Conservation (phyloP, 2,113 vertebrate genomes). For the Gobius niger region DNA sequence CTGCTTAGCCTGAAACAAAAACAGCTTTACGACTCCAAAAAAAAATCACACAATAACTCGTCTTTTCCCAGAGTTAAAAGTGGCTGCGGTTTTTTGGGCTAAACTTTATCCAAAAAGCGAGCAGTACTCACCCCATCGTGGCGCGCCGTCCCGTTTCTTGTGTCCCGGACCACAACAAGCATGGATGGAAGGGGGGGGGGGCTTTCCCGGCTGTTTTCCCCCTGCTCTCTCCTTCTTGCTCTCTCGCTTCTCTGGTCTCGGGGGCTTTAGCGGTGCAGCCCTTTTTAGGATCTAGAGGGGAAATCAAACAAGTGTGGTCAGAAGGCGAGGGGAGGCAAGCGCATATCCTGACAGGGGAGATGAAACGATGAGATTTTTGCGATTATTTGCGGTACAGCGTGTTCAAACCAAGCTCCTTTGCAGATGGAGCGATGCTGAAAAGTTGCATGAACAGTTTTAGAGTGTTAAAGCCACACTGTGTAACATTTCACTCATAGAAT, state of each 20-base stretch:
- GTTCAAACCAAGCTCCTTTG: not conserved
- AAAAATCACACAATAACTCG: slow-evolving; percentile 10
- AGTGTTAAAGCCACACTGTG: too few relatives aligned
- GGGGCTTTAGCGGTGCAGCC: slow-evolving; percentile 14
- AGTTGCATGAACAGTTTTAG: too few relatives aligned
- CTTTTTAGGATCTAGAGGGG: slow-evolving; percentile 44
- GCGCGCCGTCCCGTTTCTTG: slow-evolving; percentile 19
- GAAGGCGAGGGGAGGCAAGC: not conserved
- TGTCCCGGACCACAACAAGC: slow-evolving; percentile 9
- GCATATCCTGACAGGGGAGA: not conserved
- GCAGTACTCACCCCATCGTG: slow-evolving; percentile 53
- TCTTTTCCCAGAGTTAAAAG: slow-evolving; percentile 15
- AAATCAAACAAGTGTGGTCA: slow-evolving; percentile 9
- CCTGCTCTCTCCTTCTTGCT: not conserved
- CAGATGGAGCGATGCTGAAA: not conserved
- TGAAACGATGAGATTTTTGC: not conserved
- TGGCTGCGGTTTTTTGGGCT: slow-evolving; percentile 22
- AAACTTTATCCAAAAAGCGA: not conserved
- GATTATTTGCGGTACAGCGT: not conserved
- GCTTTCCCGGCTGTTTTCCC: slow-evolving; percentile 20
- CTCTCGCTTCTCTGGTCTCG: slow-evolving; percentile 6
- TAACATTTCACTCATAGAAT: too few relatives aligned
- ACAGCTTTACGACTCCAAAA: not conserved
- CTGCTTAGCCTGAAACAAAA: not conserved
- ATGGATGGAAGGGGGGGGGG: slow-evolving; percentile 29